Evolutionary conservation across 2,888 invertebrate species (phyloP).

Genomic region (Koerneria pararmatus): DNA sequence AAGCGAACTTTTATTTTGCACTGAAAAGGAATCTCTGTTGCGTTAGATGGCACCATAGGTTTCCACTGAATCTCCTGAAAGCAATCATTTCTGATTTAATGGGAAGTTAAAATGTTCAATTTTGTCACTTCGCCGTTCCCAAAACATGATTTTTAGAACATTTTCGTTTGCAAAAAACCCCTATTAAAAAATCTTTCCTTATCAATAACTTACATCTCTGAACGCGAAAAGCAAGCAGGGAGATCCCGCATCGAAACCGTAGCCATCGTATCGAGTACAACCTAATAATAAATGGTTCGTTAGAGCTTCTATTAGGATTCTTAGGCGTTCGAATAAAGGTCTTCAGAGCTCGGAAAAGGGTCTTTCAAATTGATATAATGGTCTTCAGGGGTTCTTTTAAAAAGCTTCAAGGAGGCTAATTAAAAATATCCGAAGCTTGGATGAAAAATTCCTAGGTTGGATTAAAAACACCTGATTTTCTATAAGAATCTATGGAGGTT

Average conservation of each 20-base stretch:
- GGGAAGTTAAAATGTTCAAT: no score
- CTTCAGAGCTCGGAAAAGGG: no score
- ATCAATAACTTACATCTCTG: conserved; percentile 14
- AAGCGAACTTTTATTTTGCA: conserved; percentile 11
- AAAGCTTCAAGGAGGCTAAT: no score
- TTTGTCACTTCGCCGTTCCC: background rate
- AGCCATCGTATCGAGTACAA: conserved; percentile 19
- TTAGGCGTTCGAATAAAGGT: no score
- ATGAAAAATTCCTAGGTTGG: no score
- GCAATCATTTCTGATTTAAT: background rate
- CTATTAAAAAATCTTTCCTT: background rate
- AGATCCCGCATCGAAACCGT: conserved; percentile 10
- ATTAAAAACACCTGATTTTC: no score
- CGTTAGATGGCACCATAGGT: conserved; percentile 9
- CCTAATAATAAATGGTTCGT: no score
- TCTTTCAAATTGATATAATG: no score
- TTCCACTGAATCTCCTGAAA: conserved; percentile 20
- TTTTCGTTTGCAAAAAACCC: background rate
- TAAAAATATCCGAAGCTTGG: no score
- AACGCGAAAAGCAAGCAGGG: conserved; percentile 19
- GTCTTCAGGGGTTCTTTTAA: no score
- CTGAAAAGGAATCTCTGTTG: conserved; percentile 17
- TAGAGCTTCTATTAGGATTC: no score
- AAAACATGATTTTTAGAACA: background rate
- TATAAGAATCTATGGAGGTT: no score